phyloP scores from a whole-genome alignment of 1,140 invertebrate species.

The Copidosoma floridanum region DNA sequence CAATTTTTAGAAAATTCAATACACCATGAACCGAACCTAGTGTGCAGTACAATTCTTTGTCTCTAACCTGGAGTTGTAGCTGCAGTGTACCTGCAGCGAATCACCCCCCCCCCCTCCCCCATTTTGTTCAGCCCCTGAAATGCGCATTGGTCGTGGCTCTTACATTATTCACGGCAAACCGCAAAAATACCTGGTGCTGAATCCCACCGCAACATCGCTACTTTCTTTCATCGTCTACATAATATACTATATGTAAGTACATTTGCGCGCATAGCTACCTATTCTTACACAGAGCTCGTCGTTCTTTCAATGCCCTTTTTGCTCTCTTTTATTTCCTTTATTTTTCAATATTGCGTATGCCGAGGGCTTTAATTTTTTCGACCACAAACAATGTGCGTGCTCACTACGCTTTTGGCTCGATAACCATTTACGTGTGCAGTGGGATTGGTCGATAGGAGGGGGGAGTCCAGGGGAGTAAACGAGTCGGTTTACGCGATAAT shows the following conservation, averaged over 20 bases:
- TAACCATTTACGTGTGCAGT: slow-evolving; percentile 12
- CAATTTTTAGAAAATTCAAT: too few species aligned
- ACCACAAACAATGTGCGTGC: slow-evolving; percentile 1
- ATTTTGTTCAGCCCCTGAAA: slow-evolving; percentile 50
- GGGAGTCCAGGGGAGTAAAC: too few species aligned
- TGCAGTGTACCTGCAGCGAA: too few species aligned
- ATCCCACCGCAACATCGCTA: slow-evolving; percentile 30
- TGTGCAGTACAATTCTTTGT: too few species aligned
- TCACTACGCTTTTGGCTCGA: neutral
- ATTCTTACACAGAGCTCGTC: too few species aligned
- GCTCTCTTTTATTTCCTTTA: slow-evolving; percentile 12
- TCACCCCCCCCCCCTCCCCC: slow-evolving; percentile 32
- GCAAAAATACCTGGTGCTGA: slow-evolving; percentile 52
- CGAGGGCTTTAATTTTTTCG: too few species aligned
- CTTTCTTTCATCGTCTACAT: slow-evolving; percentile 28
- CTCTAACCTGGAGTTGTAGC: too few species aligned
- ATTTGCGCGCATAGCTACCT: too few species aligned
- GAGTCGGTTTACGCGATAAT: too few species aligned
- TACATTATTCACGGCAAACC: slow-evolving; percentile 54
- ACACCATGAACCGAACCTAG: too few species aligned
- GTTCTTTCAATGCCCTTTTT: neutral
- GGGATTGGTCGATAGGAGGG: too few species aligned
- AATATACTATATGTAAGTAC: too few species aligned
- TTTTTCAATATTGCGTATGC: slow-evolving; percentile 21
- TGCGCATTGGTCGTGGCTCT: slow-evolving; percentile 45